These are phyloP conservation scores for Phaetusa simplex DNA, from an alignment of 2,113 vertebrate species.

Conservation along the genomic window DNA sequence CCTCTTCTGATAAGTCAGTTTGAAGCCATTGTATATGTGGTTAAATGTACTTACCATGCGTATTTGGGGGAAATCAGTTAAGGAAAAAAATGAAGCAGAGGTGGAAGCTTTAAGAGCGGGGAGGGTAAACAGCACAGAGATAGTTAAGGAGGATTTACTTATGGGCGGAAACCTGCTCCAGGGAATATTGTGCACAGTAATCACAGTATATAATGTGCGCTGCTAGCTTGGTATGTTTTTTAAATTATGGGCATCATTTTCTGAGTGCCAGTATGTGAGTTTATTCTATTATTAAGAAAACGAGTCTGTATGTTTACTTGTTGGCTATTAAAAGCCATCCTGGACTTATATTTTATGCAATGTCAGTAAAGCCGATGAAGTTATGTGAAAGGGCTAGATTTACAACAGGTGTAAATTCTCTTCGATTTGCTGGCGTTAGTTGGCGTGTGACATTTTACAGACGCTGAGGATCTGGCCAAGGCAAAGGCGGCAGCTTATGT, in stretches of 20 bases:
- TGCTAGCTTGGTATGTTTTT: neutral
- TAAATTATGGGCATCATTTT: neutral
- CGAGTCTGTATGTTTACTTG: neutral
- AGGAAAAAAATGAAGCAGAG: neutral
- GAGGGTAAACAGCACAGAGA: neutral
- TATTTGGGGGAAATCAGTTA: neutral
- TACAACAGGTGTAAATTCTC: neutral
- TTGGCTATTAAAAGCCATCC: neutral
- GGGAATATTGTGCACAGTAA: neutral
- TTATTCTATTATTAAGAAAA: neutral
- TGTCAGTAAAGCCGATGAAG: neutral
- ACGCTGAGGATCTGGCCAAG: neutral
- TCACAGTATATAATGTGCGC: neutral
- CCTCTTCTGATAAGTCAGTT: constrained; percentile 7
- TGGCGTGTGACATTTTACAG: neutral
- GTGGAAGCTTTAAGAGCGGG: neutral
- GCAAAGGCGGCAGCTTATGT: neutral
- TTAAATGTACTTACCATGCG: neutral
- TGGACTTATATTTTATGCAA: neutral
- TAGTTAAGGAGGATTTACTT: neutral
- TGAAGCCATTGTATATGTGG: neutral
- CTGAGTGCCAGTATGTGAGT: neutral
- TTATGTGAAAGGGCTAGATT: neutral
- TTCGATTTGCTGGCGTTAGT: neutral
- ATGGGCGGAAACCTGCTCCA: neutral